A percentile compares a stretch with the other conserved stretches of the same genome.
Evolutionary conservation across 2,113 vertebrate genomes (phyloP).

Genomic region (Chaenogobius annularis): DNA sequence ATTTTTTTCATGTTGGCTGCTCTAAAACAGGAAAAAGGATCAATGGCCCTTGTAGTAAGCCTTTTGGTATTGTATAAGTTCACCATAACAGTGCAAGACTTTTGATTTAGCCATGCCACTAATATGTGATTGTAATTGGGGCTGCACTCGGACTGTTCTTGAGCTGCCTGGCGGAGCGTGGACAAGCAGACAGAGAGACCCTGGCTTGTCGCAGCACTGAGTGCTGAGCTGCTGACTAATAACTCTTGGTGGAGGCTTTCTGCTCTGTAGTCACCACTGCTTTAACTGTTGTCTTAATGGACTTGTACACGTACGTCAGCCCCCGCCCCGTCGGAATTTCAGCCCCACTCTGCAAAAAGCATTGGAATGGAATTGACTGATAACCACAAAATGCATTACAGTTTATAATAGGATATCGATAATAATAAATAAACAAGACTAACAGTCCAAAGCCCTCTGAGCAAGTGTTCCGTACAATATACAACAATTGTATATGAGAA

Average conservation of each 20-base stretch:
- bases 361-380: conserved; percentile 62
- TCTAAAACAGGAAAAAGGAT: not conserved
- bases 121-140: not conserved
- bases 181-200: conserved; percentile 26
- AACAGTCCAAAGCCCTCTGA: conserved; percentile 15
- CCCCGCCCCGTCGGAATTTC: conserved; percentile 39
- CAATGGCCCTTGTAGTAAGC: too few species aligned
- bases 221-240: conserved; percentile 61
- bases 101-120: too few species aligned
- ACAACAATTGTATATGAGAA: not conserved
- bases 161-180: conserved; percentile 16
- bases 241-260: conserved; percentile 44
- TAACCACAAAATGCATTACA: conserved; percentile 58
- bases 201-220: conserved; percentile 30
- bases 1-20: not conserved
- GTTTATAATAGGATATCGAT: conserved; percentile 57
- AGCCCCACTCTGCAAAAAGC: conserved; percentile 55
- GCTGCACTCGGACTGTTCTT: not conserved
- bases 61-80: not conserved
- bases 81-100: not conserved
- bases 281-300: conserved; percentile 63
- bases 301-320: conserved; percentile 43
- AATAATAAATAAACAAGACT: conserved; percentile 52
- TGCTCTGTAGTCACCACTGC: conserved; percentile 52
- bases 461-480: conserved; percentile 24